These are phyloP conservation scores for Drosophila nr. medialis DNA, from an alignment of 2,888 invertebrate species.

Conservation along the genomic window DNA sequence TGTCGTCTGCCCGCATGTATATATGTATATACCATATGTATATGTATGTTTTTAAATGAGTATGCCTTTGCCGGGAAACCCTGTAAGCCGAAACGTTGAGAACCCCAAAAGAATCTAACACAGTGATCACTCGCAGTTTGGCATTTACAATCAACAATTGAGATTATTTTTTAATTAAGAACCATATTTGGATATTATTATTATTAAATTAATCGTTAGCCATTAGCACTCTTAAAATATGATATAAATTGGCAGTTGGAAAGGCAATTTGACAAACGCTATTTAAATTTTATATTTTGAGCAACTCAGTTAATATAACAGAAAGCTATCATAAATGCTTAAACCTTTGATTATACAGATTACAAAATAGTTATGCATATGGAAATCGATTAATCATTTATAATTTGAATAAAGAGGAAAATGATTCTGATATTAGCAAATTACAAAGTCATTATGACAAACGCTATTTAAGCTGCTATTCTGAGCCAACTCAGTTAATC, in stretches of 20 bases:
- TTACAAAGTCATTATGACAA: neutral
- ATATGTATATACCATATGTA: neutral
- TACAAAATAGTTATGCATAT: neutral
- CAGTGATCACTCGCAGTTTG: neutral
- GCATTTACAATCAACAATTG: neutral
- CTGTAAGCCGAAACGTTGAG: conserved; percentile 11
- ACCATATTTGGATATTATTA: neutral
- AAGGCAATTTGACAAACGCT: neutral
- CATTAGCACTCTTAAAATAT: neutral
- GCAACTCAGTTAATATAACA: neutral
- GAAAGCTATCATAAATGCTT: neutral
- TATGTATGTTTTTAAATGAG: conserved; percentile 1
- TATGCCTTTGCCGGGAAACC: conserved; percentile 22
- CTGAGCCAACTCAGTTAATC: neutral
- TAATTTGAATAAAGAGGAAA: neutral
- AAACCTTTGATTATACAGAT: neutral
- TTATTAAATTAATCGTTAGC: neutral
- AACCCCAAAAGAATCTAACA: conserved; percentile 18
- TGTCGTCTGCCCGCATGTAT: conserved; percentile 33
- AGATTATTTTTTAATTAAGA: neutral
- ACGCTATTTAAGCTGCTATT: neutral
- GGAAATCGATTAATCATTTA: neutral
- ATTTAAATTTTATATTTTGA: neutral
- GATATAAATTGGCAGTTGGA: neutral
- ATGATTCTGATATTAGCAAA: neutral